Evolutionary conservation across 2,888 invertebrate species (phyloP).

Genomic region (Linnaemya vulpina): DNA sequence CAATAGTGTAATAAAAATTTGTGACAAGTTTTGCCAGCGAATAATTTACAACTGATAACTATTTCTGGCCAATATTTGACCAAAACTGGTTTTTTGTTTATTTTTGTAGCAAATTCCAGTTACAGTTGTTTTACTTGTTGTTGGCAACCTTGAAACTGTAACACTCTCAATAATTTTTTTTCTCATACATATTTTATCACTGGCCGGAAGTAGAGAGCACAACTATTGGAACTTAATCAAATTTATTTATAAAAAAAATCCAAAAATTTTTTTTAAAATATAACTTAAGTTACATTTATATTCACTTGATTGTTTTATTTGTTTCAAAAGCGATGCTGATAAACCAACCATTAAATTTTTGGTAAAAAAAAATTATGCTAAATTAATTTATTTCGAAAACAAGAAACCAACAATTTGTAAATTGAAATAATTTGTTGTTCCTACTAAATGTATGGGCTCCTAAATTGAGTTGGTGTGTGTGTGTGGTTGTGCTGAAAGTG

Average conservation of each 20-base stretch:
- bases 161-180: background rate
- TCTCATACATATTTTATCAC: slow-evolving; percentile 11
- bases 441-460: slow-evolving; percentile 1
- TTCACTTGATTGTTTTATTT: background rate
- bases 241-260: too few relatives aligned
- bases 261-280: too few relatives aligned
- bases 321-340: background rate
- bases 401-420: background rate
- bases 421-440: background rate
- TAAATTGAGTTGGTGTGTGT: slow-evolving; percentile 37
- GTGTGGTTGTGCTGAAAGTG: slow-evolving; percentile 49
- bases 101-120: background rate
- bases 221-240: background rate
- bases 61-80: background rate
- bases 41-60: background rate
- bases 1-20: background rate
- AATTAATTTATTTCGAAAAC: background rate
- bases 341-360: background rate
- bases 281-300: background rate
- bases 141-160: slow-evolving; percentile 38
- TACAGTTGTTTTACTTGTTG: background rate
- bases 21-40: background rate
- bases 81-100: slow-evolving; percentile 16
- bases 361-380: background rate
- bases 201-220: slow-evolving; percentile 42